Percentiles rank a stretch among this genome's conserved stretches.
Evolutionary conservation across 2,888 invertebrate species (phyloP).

Genomic region (Eristalis tenax): DNA sequence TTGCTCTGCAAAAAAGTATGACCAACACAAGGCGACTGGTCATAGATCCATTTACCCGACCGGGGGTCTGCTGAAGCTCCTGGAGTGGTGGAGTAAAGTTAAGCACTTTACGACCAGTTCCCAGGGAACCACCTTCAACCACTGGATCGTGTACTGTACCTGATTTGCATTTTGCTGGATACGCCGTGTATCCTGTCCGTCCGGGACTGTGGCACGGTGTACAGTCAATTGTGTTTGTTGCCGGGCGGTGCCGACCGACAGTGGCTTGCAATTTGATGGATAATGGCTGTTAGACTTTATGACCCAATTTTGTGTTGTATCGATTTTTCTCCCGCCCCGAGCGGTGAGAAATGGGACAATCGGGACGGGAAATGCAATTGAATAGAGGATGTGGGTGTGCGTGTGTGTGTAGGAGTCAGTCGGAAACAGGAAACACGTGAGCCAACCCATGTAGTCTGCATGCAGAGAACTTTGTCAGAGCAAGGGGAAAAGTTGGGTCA

Average conservation of each 20-base stretch:
- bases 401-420: background rate
- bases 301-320: slow-evolving; percentile 30
- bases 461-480: background rate
- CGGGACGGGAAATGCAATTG: background rate
- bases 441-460: background rate
- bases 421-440: background rate
- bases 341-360: background rate
- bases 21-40: background rate
- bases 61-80: slow-evolving; percentile 3
- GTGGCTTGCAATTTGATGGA: slow-evolving; percentile 10
- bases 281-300: slow-evolving; percentile 24
- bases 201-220: background rate
- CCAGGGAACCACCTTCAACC: slow-evolving; percentile 13
- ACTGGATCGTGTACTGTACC: slow-evolving; percentile 21
- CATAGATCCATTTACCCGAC: background rate
- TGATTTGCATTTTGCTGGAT: slow-evolving; percentile 54
- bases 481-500: background rate
- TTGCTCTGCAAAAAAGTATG: background rate
- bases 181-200: background rate
- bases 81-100: slow-evolving; percentile 26
- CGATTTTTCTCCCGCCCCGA: background rate
- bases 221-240: slow-evolving; percentile 3
- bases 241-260: background rate
- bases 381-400: background rate
- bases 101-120: slow-evolving; percentile 46